These are phyloP conservation scores for Sander vitreus DNA, from an alignment of 2,113 vertebrate genomes.

Conservation along the genomic window DNA sequence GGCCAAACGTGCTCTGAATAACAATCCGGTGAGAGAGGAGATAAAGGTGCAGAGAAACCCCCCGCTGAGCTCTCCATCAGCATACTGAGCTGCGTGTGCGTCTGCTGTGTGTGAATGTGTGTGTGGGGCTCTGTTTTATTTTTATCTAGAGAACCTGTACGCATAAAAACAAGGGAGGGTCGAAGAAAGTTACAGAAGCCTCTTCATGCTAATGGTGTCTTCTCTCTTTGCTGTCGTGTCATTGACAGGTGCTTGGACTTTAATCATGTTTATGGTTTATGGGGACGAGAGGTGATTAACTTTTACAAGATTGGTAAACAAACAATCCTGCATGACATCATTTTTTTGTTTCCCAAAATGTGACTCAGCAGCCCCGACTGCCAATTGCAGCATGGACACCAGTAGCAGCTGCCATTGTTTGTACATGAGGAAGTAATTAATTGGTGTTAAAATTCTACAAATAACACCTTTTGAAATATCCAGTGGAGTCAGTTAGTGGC, in stretches of 20 bases:
- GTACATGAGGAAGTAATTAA: neutral
- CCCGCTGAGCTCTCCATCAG: constrained; percentile 20
- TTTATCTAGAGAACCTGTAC: neutral
- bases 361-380: neutral
- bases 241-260: neutral
- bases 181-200: constrained; percentile 1
- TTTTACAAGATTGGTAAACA: neutral
- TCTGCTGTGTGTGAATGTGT: constrained; percentile 14
- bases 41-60: constrained; percentile 25
- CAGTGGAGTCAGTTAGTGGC: neutral
- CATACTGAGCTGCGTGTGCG: neutral
- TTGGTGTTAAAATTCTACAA: neutral
- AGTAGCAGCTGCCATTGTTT: neutral
- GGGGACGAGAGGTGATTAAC: neutral
- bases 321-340: neutral
- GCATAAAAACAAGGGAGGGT: constrained; percentile 8
- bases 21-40: constrained; percentile 49
- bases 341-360: neutral
- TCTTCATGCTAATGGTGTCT: neutral
- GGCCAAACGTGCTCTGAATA: constrained; percentile 63
- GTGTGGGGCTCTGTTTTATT: neutral
- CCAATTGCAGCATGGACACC: neutral
- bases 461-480: no score
- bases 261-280: no score
- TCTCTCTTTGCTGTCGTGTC: neutral